A percentile compares a stretch with the other conserved stretches of the same genome.
These are phyloP conservation scores for Spea bombifrons DNA, from an alignment of 2,113 vertebrate genomes.

Conservation along the genomic window DNA sequence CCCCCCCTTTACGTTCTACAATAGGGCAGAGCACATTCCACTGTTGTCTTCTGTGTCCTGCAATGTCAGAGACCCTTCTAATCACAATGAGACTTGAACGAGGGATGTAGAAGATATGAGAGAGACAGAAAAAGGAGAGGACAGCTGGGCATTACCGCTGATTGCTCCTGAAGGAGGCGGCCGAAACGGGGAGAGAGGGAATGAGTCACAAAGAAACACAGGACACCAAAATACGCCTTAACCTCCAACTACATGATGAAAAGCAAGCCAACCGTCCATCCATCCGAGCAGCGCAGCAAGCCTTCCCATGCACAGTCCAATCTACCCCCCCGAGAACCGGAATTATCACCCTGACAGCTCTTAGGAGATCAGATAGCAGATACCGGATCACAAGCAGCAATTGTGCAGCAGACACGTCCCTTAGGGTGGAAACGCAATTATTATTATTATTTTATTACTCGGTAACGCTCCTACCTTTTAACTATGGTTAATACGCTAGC, in stretches of 20 bases:
- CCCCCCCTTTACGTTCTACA: too few species aligned
- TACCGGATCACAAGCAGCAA: not conserved
- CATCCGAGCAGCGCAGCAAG: not conserved
- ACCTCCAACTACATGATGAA: not conserved
- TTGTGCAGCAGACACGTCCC: too few species aligned
- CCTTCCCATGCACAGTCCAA: constrained; percentile 2
- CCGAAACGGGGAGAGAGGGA: constrained; percentile 32
- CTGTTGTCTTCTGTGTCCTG: too few species aligned
- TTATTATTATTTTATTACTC: too few species aligned
- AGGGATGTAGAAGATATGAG: constrained; percentile 30
- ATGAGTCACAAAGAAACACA: constrained; percentile 38
- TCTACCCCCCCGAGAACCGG: constrained; percentile 5
- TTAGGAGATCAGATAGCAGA: not conserved
- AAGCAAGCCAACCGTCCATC: not conserved
- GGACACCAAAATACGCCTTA: constrained; percentile 1
- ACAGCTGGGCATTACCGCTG: constrained; percentile 45
- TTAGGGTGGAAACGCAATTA: too few species aligned
- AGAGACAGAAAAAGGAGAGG: constrained; percentile 16
- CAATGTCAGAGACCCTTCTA: not conserved
- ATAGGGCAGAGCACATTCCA: too few species aligned
- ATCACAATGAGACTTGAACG: not conserved
- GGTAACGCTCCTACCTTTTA: too few species aligned
- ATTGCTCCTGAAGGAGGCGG: constrained; percentile 44
- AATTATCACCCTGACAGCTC: constrained; percentile 6
- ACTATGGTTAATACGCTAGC: too few species aligned